Conservation (phyloP, 2,888 invertebrate genomes). For the Synergus umbraculus region DNA sequence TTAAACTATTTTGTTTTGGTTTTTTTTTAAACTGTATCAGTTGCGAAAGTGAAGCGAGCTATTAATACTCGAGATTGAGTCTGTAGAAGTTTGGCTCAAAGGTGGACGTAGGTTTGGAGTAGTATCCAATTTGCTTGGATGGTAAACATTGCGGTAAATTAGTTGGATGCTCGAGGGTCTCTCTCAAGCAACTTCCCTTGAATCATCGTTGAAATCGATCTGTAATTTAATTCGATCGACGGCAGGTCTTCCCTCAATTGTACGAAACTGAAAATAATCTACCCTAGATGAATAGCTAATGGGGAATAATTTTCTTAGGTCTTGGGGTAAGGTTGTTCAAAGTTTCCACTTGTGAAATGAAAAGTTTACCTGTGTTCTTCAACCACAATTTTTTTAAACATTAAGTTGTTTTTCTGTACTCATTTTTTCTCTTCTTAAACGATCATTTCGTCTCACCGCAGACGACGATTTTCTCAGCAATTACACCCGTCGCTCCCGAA, state of each 20-base stretch:
- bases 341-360: slow-evolving; percentile 23
- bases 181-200: slow-evolving; percentile 6
- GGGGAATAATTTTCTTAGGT: slow-evolving; percentile 32
- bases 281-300: slow-evolving; percentile 26
- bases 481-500: slow-evolving; percentile 25
- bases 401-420: slow-evolving; percentile 28
- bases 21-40: slow-evolving; percentile 22
- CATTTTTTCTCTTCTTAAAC: slow-evolving; percentile 31
- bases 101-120: slow-evolving; percentile 24
- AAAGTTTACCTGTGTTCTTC: slow-evolving; percentile 29
- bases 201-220: slow-evolving; percentile 35
- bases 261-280: slow-evolving; percentile 36
- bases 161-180: slow-evolving; percentile 37
- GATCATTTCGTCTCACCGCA: slow-evolving; percentile 33
- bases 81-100: slow-evolving; percentile 18
- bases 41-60: background rate
- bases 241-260: slow-evolving; percentile 16
- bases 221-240: slow-evolving; percentile 39
- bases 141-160: slow-evolving; percentile 36
- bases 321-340: slow-evolving; percentile 6
- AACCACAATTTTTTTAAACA: slow-evolving; percentile 28
- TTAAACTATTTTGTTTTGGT: background rate
- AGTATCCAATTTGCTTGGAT: slow-evolving; percentile 27
- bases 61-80: slow-evolving; percentile 35
- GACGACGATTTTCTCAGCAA: slow-evolving; percentile 35